Evolutionary conservation across 1,140 invertebrate genomes (phyloP).

Genomic region (Solenopsis fugax): DNA sequence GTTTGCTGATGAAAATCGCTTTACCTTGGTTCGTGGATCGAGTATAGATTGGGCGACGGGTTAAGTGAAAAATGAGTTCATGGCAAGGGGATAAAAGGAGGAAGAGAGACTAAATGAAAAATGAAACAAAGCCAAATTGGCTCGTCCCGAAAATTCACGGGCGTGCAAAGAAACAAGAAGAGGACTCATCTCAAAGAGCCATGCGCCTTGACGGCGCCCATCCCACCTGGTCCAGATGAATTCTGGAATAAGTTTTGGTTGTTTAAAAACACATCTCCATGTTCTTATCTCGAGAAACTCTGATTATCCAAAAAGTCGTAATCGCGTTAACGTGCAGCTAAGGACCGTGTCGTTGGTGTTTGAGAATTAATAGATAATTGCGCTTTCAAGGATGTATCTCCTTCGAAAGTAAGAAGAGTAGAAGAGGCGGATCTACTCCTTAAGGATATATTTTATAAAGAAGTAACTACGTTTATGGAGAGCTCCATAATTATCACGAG

Average conservation of each 20-base stretch:
- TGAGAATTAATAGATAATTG: constrained; percentile 72
- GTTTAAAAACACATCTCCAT: constrained; percentile 12
- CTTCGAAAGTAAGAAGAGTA: constrained; percentile 15
- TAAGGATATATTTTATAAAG: constrained; percentile 70
- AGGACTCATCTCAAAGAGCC: constrained; percentile 14
- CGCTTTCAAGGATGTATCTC: constrained; percentile 49
- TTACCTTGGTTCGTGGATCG: constrained; percentile 35
- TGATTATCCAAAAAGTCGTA: constrained; percentile 75
- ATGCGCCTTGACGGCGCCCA: neutral
- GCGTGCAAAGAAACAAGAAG: constrained; percentile 35
- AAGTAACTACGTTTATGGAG: constrained; percentile 20
- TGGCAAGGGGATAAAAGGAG: neutral
- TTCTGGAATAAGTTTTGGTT: constrained; percentile 43
- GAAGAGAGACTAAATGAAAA: constrained; percentile 43
- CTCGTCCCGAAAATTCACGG: constrained; percentile 51
- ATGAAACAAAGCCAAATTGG: constrained; percentile 64
- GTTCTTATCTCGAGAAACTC: constrained; percentile 43
- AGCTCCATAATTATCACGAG: constrained; percentile 37
- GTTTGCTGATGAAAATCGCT: constrained; percentile 44
- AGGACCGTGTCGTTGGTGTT: constrained; percentile 62
- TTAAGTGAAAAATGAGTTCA: constrained; percentile 62
- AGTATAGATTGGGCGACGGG: constrained; percentile 41
- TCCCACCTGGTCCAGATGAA: neutral
- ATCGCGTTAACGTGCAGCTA: constrained; percentile 64
- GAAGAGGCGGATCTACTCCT: constrained; percentile 21